A percentile compares a stretch with the other conserved stretches of the same genome.
phyloP scores from a whole-genome alignment of 2,113 vertebrate species.

The Hiodon tergisus region DNA sequence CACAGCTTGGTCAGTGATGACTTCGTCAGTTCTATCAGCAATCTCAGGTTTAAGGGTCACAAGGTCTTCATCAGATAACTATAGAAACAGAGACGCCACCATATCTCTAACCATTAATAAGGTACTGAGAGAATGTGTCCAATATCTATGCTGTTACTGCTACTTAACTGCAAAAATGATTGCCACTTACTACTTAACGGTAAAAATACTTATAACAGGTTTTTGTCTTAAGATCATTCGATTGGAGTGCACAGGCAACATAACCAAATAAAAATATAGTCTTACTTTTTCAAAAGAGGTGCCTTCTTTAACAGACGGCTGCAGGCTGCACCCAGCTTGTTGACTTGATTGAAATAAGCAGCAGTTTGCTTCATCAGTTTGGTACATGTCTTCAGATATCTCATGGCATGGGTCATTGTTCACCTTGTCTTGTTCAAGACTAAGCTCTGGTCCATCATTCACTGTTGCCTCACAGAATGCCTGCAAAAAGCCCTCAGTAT shows the following conservation, averaged over 20 bases:
- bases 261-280: background rate
- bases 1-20: background rate
- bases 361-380: background rate
- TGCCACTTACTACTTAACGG: too few relatives aligned
- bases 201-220: too few relatives aligned
- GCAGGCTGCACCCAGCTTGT: background rate
- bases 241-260: too few relatives aligned
- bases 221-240: too few relatives aligned
- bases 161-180: too few relatives aligned
- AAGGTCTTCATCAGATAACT: background rate
- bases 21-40: background rate
- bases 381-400: background rate
- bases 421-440: background rate
- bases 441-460: background rate
- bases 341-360: conserved; percentile 1
- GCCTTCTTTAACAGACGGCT: background rate
- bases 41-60: background rate
- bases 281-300: background rate
- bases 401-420: background rate
- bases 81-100: background rate
- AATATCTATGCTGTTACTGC: too few relatives aligned
- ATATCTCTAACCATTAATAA: too few relatives aligned
- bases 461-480: background rate
- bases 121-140: too few relatives aligned
- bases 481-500: background rate